Conservation (phyloP, 2,888 invertebrate species). For the Tetragnatha montana region DNA sequence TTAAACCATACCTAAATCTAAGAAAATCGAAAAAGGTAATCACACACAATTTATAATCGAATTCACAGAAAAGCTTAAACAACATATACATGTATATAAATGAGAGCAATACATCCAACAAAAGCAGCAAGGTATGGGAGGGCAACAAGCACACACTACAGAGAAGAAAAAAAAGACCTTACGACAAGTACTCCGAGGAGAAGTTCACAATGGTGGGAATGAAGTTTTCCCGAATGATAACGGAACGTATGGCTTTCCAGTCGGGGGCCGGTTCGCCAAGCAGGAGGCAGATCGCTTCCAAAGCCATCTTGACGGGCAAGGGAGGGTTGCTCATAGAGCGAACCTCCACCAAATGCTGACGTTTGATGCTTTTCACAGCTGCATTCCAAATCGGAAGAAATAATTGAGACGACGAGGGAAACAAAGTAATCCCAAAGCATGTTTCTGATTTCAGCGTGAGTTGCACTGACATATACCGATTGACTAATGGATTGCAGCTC, state of each 20-base stretch:
- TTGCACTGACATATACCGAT: no score
- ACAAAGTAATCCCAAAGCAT: conserved; percentile 1
- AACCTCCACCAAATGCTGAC: conserved; percentile 78
- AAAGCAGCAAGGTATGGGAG: background rate
- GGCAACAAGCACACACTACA: background rate
- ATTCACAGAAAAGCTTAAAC: no score
- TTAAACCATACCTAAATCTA: no score
- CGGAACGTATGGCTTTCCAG: conserved; percentile 78
- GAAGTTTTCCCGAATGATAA: conserved; percentile 79
- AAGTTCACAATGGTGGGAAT: conserved; percentile 77
- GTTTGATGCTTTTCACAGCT: conserved; percentile 79
- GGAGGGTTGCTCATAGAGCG: conserved; percentile 78
- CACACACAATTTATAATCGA: no score
- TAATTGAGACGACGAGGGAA: conserved; percentile 19
- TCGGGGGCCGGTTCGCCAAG: conserved; percentile 78
- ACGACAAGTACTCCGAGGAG: conserved; percentile 78
- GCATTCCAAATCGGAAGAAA: conserved; percentile 49
- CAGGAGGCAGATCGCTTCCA: conserved; percentile 79
- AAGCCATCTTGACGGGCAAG: conserved; percentile 77
- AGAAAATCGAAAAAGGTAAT: no score
- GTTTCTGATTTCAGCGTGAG: background rate
- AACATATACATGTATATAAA: no score
- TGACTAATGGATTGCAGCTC: no score
- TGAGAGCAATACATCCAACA: background rate
- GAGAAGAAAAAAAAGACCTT: conserved; percentile 73